Evolutionary conservation across 2,113 vertebrate genomes (phyloP).

Genomic region (Panurus biarmicus): DNA sequence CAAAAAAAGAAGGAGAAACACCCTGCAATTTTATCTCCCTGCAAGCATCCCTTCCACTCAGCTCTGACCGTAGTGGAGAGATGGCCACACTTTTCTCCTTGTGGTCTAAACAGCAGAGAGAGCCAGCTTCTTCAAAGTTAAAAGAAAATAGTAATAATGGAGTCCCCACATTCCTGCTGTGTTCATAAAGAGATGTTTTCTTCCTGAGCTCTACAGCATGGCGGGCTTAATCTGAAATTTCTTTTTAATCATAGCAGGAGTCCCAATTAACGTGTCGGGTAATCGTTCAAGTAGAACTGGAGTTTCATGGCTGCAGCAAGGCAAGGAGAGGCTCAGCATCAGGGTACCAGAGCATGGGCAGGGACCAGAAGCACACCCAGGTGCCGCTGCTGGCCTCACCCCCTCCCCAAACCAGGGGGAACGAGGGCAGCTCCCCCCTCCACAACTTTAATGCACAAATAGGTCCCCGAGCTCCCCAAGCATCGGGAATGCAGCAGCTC

Average conservation of each 20-base stretch:
- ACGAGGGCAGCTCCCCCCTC: fast-evolving
- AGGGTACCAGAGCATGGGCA: background rate
- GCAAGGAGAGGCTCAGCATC: background rate
- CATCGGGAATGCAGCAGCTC: background rate
- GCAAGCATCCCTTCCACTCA: background rate
- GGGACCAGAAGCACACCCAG: background rate
- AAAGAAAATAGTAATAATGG: slow-evolving; percentile 52
- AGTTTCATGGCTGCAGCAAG: slow-evolving; percentile 35
- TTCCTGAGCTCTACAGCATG: slow-evolving; percentile 62
- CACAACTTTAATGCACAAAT: background rate
- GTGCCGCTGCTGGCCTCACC: fast-evolving
- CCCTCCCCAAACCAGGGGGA: background rate
- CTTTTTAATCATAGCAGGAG: slow-evolving; percentile 80
- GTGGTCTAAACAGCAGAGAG: slow-evolving; percentile 44
- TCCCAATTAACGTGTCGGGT: slow-evolving; percentile 75
- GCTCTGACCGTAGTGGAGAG: background rate
- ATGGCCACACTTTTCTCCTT: slow-evolving; percentile 1
- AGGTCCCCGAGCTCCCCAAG: background rate
- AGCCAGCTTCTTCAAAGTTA: slow-evolving; percentile 59
- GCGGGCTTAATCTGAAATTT: slow-evolving; percentile 75
- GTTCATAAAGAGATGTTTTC: slow-evolving; percentile 75
- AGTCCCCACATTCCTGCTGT: slow-evolving; percentile 62
- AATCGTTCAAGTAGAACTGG: slow-evolving; percentile 68
- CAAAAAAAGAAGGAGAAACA: background rate
- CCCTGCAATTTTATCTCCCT: slow-evolving; percentile 21